These are phyloP conservation scores for Siphamia tubifer DNA, from an alignment of 2,113 vertebrate genomes.

Conservation along the genomic window DNA sequence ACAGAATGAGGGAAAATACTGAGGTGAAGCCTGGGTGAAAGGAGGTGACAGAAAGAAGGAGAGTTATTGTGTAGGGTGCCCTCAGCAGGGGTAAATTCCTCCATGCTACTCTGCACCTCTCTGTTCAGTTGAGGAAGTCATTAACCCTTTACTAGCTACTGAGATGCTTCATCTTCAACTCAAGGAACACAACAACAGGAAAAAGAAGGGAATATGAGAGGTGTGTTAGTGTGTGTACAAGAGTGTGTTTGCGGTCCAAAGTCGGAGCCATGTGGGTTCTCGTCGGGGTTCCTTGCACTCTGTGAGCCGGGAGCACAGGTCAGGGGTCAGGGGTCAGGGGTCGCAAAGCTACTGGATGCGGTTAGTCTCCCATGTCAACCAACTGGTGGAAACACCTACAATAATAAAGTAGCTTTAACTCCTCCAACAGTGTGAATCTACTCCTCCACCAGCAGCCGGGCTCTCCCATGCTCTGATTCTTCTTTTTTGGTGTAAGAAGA, in stretches of 20 bases:
- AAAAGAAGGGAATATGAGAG: slow-evolving; percentile 1
- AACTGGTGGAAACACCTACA: slow-evolving; percentile 5
- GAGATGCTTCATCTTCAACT: slow-evolving; percentile 5
- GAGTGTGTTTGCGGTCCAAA: background rate
- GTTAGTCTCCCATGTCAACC: slow-evolving; percentile 50
- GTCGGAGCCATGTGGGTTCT: slow-evolving; percentile 9
- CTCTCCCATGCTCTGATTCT: slow-evolving; percentile 21
- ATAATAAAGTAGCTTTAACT: background rate
- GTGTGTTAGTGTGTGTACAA: background rate
- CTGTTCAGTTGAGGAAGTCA: slow-evolving; percentile 42
- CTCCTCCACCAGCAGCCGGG: background rate
- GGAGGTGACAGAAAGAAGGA: slow-evolving; percentile 22
- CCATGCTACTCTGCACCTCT: slow-evolving; percentile 25
- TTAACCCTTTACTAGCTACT: slow-evolving; percentile 32
- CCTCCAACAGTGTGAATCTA: background rate
- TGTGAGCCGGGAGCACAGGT: slow-evolving; percentile 32
- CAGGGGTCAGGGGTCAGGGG: slow-evolving; percentile 56
- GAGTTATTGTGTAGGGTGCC: background rate
- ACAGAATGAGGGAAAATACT: background rate
- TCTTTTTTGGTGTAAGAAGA: background rate
- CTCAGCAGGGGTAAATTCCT: slow-evolving; percentile 63
- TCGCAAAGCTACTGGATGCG: slow-evolving; percentile 27
- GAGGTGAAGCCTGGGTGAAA: slow-evolving; percentile 5
- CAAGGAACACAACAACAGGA: background rate
- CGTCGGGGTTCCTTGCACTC: slow-evolving; percentile 9